phyloP scores from a whole-genome alignment of 2,797 vertebrate species.

The Anguilla megastoma region DNA sequence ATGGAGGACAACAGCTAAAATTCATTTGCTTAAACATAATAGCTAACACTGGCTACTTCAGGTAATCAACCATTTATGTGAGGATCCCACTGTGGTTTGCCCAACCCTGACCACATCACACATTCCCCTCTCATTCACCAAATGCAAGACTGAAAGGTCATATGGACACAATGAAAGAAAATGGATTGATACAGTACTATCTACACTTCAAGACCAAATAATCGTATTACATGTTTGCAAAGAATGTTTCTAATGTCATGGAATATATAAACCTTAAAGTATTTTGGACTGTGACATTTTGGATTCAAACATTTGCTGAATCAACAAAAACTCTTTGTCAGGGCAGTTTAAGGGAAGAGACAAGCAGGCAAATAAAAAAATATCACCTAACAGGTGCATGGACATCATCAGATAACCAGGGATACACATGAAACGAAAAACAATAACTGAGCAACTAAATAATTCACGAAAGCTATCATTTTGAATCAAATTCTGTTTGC shows the following conservation, averaged over 20 bases:
- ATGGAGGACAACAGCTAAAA: slow-evolving; percentile 28
- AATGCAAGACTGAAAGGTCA: background rate
- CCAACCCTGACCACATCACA: background rate
- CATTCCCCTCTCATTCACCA: background rate
- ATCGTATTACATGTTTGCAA: background rate
- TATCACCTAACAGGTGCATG: background rate
- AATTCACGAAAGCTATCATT: background rate
- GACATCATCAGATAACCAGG: background rate
- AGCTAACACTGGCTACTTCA: slow-evolving; percentile 51
- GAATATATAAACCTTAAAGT: background rate
- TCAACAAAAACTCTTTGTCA: background rate
- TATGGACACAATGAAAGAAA: background rate
- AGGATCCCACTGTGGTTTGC: background rate
- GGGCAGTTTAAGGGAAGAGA: background rate
- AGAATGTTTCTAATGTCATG: background rate
- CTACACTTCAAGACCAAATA: background rate
- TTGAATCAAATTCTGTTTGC: background rate
- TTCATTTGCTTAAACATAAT: slow-evolving; percentile 46
- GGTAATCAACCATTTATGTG: slow-evolving; percentile 22
- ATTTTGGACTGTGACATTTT: background rate
- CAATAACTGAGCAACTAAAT: background rate
- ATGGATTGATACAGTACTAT: background rate
- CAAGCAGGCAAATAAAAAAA: background rate
- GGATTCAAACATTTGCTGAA: background rate
- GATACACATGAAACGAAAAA: background rate